phyloP scores from a whole-genome alignment of 2,888 invertebrate species.

The Frankliniella intonsa region DNA sequence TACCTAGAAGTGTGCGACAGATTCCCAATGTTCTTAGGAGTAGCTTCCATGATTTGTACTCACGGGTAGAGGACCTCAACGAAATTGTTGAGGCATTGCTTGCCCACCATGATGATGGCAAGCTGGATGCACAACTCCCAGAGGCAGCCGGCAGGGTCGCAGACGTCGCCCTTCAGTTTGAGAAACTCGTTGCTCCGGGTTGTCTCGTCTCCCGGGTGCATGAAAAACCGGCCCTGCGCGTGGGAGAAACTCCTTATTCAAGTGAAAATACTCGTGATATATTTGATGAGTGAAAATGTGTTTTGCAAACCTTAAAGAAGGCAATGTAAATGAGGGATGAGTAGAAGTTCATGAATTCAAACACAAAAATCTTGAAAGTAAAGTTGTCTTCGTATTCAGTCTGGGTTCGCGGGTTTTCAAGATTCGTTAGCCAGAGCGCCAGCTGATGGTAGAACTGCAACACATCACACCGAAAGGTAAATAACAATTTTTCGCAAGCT shows the following conservation, averaged over 20 bases:
- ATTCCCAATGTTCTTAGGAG: too few species aligned
- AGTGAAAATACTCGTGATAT: background rate
- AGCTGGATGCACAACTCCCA: slow-evolving; percentile 88
- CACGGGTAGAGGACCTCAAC: slow-evolving; percentile 85
- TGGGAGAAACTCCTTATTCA: background rate
- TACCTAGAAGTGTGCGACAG: too few species aligned
- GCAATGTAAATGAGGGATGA: slow-evolving; percentile 98
- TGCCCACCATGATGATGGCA: slow-evolving; percentile 92
- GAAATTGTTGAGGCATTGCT: slow-evolving; percentile 89
- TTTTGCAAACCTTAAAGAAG: slow-evolving; percentile 78
- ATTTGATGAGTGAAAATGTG: background rate
- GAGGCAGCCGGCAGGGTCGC: slow-evolving; percentile 88
- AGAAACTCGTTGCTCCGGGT: slow-evolving; percentile 70
- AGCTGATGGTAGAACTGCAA: slow-evolving; percentile 75
- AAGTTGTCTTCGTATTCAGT: slow-evolving; percentile 96
- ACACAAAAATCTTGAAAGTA: slow-evolving; percentile 96
- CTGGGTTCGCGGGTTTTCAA: slow-evolving; percentile 92
- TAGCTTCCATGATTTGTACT: slow-evolving; percentile 45
- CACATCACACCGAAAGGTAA: background rate
- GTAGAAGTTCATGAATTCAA: slow-evolving; percentile 98
- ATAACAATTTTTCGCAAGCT: too few species aligned
- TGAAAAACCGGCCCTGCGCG: slow-evolving; percentile 75
- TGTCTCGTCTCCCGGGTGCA: slow-evolving; percentile 77
- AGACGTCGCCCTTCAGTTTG: slow-evolving; percentile 77
- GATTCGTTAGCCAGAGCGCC: slow-evolving; percentile 78